phyloP scores from a whole-genome alignment of 2,888 invertebrate species.

The Tetragnatha montana region DNA sequence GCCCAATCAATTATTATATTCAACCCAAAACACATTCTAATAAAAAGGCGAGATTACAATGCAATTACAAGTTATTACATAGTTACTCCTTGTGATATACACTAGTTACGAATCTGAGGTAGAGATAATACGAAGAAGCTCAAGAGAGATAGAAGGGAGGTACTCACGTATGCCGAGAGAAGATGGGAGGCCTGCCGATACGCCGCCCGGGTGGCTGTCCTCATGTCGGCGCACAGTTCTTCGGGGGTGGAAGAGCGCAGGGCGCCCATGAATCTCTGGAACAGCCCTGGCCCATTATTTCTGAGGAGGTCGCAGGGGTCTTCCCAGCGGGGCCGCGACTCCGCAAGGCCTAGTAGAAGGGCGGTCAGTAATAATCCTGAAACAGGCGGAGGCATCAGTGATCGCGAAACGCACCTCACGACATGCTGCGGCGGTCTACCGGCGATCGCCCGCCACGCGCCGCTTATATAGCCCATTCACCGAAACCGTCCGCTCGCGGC shows the following conservation, averaged over 20 bases:
- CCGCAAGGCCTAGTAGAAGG: background rate
- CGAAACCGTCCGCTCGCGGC: conserved; percentile 53
- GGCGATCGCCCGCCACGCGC: conserved; percentile 47
- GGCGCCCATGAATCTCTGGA: conserved; percentile 64
- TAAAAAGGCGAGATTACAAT: too few species aligned
- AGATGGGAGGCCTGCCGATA: conserved; percentile 60
- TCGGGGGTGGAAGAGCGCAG: conserved; percentile 21
- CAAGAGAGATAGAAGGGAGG: background rate
- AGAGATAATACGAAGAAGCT: too few species aligned
- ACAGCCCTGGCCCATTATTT: conserved; percentile 52
- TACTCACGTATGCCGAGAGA: conserved; percentile 68
- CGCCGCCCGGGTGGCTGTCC: conserved; percentile 46
- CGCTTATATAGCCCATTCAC: conserved; percentile 66
- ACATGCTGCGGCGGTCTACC: too few species aligned
- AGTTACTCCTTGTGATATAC: too few species aligned
- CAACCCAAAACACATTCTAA: too few species aligned
- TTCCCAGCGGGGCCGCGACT: conserved; percentile 64
- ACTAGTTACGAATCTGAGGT: too few species aligned
- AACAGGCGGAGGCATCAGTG: conserved; percentile 5
- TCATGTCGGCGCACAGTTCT: conserved; percentile 15
- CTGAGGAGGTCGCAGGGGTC: conserved; percentile 69
- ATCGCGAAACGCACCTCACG: too few species aligned
- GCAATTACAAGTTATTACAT: too few species aligned
- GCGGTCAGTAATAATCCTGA: background rate
- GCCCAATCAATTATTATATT: too few species aligned